Evolutionary conservation across 2,888 invertebrate genomes (phyloP), one percentile per base, ranked within the genome.

Genomic region (Ormyrus rosae): DNA sequence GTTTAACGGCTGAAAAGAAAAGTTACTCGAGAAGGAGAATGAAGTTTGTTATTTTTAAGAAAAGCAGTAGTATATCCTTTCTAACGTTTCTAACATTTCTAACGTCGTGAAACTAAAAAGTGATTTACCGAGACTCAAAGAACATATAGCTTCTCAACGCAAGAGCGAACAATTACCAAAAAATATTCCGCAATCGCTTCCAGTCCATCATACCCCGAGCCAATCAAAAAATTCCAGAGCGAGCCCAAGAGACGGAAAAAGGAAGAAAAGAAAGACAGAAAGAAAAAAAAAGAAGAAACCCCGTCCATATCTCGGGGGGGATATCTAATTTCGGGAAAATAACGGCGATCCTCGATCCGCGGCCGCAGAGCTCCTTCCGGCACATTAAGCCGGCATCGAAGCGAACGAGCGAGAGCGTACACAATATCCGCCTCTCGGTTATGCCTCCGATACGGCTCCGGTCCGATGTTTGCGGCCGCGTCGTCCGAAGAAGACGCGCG

Each of bases 301-400:
- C 34, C 0, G 34, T 4, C 34, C 34, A 34, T 34, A 34, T 34
- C 34, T 34, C 34, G 34, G 13, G 6, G 34, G 7, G 7, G 63
- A 6, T 10, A 64, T 53, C 53, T 65, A 65, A 65, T 50, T 65
- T 65, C 19, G 13, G 34, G 13, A 50, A 50, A 65, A 65, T 55
- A 68, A 55, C 45, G 53, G 4, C 45, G 13, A 13, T 6, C 9
- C 51, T 48, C n/a, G 13, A 53, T 60, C 19, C 63, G 13, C 45
- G 13, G 34, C 61, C 61, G 60, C 7, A 67, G 55, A 67, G 55
- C 50, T 68, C 72, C 71, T 79, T 81, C 81, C 71, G 69, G 56
- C 55, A 72, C 81, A 81, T 81, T 79, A 75, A 72, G 78, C 55
- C 68, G 56, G 51, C 73, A 73, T 81, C 77, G 76, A 76, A 78